Evolutionary conservation across 2,888 invertebrate genomes (phyloP).

Genomic region (Seira sanloemensis): DNA sequence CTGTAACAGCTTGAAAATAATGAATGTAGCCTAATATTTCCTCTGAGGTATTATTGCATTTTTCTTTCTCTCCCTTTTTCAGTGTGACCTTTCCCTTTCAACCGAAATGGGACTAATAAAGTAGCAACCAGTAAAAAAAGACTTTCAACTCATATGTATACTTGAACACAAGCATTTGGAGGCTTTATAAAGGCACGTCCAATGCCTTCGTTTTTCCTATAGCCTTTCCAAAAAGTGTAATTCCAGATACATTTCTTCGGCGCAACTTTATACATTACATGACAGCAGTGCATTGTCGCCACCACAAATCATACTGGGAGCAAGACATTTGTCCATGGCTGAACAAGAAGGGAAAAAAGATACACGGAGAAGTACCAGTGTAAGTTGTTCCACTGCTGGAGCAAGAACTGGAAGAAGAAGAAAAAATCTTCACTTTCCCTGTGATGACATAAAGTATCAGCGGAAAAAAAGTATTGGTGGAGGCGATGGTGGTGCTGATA

Average conservation of each 20-base stretch:
- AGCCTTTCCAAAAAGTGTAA: background rate
- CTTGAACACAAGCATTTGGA: background rate
- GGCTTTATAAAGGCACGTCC: background rate
- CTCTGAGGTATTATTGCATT: slow-evolving; percentile 9
- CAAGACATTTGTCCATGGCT: slow-evolving; percentile 35
- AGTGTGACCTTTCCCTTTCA: slow-evolving; percentile 33
- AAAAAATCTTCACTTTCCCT: background rate
- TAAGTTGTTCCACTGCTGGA: background rate
- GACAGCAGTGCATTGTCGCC: slow-evolving; percentile 55
- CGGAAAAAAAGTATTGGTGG: background rate
- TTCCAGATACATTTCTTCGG: background rate
- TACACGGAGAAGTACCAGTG: background rate
- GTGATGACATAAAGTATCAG: slow-evolving; percentile 1
- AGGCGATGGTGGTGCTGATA: slow-evolving; percentile 9
- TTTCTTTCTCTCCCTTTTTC: no score
- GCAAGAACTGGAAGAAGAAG: background rate
- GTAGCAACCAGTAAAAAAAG: background rate
- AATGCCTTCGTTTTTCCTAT: background rate
- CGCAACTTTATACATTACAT: slow-evolving; percentile 36
- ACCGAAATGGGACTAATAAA: slow-evolving; percentile 15
- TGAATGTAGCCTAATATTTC: slow-evolving; percentile 11
- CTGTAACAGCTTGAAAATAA: background rate
- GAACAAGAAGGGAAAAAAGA: slow-evolving; percentile 25
- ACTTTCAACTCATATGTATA: no score
- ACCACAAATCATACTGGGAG: slow-evolving; percentile 44